Percentiles rank a stretch among this genome's conserved stretches.
Conservation (phyloP, 2,797 vertebrate species). For the Phrynocephalus vlangalii region DNA sequence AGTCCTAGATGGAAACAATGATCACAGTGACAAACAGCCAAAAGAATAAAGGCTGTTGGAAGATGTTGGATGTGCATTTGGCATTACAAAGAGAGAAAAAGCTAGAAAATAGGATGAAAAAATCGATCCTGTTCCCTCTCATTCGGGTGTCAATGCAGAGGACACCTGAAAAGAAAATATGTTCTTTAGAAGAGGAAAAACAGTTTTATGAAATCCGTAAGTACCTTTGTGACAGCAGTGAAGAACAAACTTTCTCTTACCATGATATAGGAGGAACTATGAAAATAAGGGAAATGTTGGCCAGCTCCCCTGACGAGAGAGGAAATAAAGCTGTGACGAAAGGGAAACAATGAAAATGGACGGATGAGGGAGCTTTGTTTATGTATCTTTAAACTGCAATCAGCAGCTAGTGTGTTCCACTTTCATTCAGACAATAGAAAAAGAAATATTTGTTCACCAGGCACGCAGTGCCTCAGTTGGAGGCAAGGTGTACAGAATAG, state of each 20-base stretch:
- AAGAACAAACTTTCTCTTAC: conserved; percentile 25
- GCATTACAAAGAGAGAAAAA: conserved; percentile 47
- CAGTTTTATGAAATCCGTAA: conserved; percentile 40
- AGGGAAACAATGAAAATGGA: neutral
- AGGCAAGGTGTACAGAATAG: neutral
- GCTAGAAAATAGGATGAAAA: conserved; percentile 39
- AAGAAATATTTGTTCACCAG: neutral
- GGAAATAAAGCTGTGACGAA: neutral
- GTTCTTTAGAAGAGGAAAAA: conserved; percentile 27
- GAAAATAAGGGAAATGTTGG: conserved; percentile 35
- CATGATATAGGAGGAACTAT: conserved; percentile 8
- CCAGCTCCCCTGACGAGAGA: neutral
- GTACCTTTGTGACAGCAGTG: conserved; percentile 2
- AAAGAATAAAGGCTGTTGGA: conserved; percentile 40
- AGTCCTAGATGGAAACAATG: conserved; percentile 30
- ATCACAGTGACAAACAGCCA: conserved; percentile 43
- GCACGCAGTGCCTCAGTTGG: neutral
- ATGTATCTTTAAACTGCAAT: neutral
- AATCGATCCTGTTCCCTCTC: conserved; percentile 36
- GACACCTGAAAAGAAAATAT: conserved; percentile 47
- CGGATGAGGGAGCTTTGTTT: neutral
- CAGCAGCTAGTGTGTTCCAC: neutral
- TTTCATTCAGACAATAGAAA: neutral
- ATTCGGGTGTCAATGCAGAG: conserved; percentile 50
- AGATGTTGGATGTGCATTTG: conserved; percentile 33